Base-by-base conservation (phyloP, 2,888 invertebrate species). In the Acronicta aceris region DNA sequence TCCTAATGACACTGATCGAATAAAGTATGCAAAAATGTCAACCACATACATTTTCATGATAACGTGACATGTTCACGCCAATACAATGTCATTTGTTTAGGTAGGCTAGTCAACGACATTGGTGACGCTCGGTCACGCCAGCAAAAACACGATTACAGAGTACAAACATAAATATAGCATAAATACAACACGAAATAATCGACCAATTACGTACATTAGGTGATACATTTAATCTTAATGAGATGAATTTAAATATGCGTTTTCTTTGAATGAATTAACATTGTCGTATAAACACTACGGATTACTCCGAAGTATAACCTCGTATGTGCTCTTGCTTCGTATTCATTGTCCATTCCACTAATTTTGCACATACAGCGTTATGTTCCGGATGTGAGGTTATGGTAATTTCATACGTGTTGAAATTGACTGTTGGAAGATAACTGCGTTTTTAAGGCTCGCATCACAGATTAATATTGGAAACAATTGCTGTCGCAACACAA, bases 221-320 rank as follows among this genome's bases (percentile, higher is more conserved):
- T 59, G 64, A 72, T 72, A 71, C 78, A 79, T 79, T 81, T 71
- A 74, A 76, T 72, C 73, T 79, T 79, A 79, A 66, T 71, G 71
- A 78, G 70, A 72, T 73, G 67, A 67, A 50, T 69, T 68, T 61
- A 59, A 71, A 72, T 53, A 59, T 58, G 46, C 47, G 53, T 61
- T 48, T 57, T 56, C 38, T 65, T 64, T 58, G 36, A 73, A 67
- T 45, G 47, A 59, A 63, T 55, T 60, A 68, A 61, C 52, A 70
- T 56, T 53, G 53, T 54, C 47, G 45, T 55, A 43, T 51, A 59
- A 61, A 61, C 33, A 61, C 52, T 64, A 60, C 48, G 21, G 51
- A 47, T 40, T 5, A 21, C 17, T 47, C 36, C 46, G 50, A 27
- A 30, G 52, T 42, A 65, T 56, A 63, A 63, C 41, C 49, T 40